Evolutionary conservation across 2,888 invertebrate genomes (phyloP).

Genomic region (Agrilus cyanescens): DNA sequence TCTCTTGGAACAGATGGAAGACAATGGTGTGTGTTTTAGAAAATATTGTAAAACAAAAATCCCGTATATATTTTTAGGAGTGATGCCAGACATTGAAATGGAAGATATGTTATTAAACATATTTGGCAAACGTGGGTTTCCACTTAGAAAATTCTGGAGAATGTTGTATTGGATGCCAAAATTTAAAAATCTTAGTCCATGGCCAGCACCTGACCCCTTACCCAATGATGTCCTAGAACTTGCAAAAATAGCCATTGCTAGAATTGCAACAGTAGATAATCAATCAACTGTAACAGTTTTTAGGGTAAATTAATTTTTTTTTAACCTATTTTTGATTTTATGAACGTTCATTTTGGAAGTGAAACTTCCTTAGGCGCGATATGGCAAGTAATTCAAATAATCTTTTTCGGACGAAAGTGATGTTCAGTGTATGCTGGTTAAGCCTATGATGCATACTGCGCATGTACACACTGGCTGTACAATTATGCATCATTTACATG

Average conservation of each 20-base stretch:
- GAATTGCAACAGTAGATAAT: slow-evolving; percentile 75
- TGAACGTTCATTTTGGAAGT: too few species aligned
- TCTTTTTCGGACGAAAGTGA: too few species aligned
- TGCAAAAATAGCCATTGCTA: slow-evolving; percentile 68
- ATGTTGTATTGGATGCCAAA: slow-evolving; percentile 93
- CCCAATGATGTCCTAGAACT: slow-evolving; percentile 66
- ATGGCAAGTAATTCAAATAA: too few species aligned
- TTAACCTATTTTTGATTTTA: too few species aligned
- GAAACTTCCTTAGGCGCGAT: too few species aligned
- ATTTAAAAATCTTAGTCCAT: slow-evolving; percentile 81
- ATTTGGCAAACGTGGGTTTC: slow-evolving; percentile 69
- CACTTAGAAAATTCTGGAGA: slow-evolving; percentile 62
- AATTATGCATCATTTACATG: too few species aligned
- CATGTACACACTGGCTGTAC: too few species aligned
- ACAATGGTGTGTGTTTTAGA: slow-evolving; percentile 49
- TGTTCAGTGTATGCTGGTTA: too few species aligned
- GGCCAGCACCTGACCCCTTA: slow-evolving; percentile 65
- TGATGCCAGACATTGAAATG: slow-evolving; percentile 85
- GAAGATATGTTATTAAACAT: slow-evolving; percentile 69
- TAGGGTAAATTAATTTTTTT: slow-evolving; percentile 37
- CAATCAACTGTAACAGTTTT: slow-evolving; percentile 53
- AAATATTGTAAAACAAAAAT: neutral
- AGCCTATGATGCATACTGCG: too few species aligned
- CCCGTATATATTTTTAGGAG: slow-evolving; percentile 40
- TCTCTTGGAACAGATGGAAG: slow-evolving; percentile 89